Evolutionary conservation across 1,140 invertebrate species (phyloP), one percentile per base, ranked within the genome.

Genomic region (Drosophila takahashii): DNA sequence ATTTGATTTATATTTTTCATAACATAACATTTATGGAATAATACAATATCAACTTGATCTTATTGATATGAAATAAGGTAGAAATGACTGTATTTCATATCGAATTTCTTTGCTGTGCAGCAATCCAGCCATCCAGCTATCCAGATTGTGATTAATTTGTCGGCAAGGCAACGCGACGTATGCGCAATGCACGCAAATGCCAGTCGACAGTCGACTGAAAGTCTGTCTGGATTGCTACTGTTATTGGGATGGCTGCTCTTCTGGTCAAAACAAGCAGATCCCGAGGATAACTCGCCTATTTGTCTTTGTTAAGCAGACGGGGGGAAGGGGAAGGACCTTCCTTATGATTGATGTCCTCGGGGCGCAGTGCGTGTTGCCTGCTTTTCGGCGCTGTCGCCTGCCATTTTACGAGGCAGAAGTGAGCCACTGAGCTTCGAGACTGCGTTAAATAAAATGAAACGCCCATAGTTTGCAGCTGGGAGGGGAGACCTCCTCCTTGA

Each of bases 81-180:
- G n/a, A n/a, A n/a, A n/a, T n/a, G n/a, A n/a, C n/a, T n/a, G n/a
- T n/a, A n/a, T n/a, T n/a, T n/a, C n/a, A n/a, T n/a, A n/a, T n/a
- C n/a, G n/a, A n/a, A n/a, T n/a, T n/a, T n/a, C n/a, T n/a, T n/a
- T n/a, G n/a, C n/a, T n/a, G n/a, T n/a, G n/a, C n/a, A 15, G 45
- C 26, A 7, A 13, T 18, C 37, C 32, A 47, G 72, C 29, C 6
- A 9, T 32, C 7, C 29, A 6, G 47, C 47, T 8, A 8, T 11
- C 37, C 32, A 37, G 72, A 58, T 70, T 86, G 81, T 86, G 83
- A 86, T 87, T 86, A 83, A 86, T 89, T 73, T 79, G 77, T 70
- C 56, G 62, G 50, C 72, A 76, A 52, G 72, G 60, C 81, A 76
- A 86, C 60, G 81, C 67, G 59, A 59, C 81, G 81, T 81, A 81